Conservation (phyloP, 2,113 vertebrate species). For the Ploceus nigricollis region DNA sequence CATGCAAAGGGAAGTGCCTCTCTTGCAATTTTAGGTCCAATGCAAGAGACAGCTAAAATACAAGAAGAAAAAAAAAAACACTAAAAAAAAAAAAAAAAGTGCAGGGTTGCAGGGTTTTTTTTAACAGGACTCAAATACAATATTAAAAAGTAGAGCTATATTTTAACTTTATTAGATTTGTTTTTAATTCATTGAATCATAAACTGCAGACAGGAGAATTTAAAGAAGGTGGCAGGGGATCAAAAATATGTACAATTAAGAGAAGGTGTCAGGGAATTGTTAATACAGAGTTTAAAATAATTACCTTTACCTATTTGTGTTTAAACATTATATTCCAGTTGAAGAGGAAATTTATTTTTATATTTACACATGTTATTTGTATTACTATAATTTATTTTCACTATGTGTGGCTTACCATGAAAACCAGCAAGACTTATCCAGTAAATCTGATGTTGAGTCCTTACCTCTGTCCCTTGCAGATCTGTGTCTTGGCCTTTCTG, state of each 20-base stretch:
- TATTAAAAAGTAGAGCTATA: not conserved
- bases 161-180: not conserved
- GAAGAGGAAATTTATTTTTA: not conserved
- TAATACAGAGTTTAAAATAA: not conserved
- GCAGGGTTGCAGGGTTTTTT: not conserved
- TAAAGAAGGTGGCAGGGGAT: not conserved
- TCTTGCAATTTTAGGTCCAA: conserved; percentile 21
- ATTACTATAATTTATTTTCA: not conserved
- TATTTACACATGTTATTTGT: not conserved
- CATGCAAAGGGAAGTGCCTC: conserved; percentile 19
- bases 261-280: not conserved
- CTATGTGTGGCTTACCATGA: not conserved
- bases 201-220: not conserved
- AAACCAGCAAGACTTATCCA: not conserved
- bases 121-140: not conserved
- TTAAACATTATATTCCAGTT: not conserved
- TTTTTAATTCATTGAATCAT: not conserved
- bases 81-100: not conserved
- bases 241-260: not conserved
- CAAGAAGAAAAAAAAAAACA: not conserved
- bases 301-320: not conserved
- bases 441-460: not conserved
- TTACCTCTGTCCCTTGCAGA: not conserved
- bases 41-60: conserved; percentile 11
- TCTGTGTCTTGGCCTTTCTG: not conserved